These are phyloP conservation scores for Hyles euphorbiae DNA, from an alignment of 1,140 invertebrate genomes.

Conservation along the genomic window DNA sequence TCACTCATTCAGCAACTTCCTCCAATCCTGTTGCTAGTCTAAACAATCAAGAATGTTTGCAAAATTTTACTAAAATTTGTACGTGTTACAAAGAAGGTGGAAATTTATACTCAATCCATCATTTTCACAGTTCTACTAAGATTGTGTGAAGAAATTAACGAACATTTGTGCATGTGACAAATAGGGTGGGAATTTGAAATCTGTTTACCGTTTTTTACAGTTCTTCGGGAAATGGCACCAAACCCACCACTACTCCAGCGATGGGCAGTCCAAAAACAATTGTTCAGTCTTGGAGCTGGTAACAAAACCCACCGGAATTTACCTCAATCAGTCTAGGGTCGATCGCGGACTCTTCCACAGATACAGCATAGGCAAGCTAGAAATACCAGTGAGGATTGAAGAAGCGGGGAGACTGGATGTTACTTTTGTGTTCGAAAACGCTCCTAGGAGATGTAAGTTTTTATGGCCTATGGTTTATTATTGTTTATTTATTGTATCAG, in stretches of 20 bases:
- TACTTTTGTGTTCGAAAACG: conserved; percentile 43
- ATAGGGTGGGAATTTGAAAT: too few species aligned
- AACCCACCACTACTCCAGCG: conserved; percentile 55
- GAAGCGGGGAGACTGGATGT: conserved; percentile 39
- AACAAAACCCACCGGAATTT: conserved; percentile 42
- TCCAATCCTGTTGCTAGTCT: too few species aligned
- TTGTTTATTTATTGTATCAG: too few species aligned
- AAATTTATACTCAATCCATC: too few species aligned
- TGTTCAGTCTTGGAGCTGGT: conserved; percentile 48
- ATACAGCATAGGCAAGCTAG: conserved; percentile 49
- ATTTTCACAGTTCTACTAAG: too few species aligned
- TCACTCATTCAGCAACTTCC: too few species aligned
- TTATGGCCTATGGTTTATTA: neutral
- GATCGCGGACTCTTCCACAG: conserved; percentile 55
- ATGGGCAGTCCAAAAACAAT: conserved; percentile 47
- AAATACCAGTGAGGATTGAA: conserved; percentile 37
- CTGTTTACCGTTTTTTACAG: conserved; percentile 25
- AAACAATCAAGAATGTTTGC: too few species aligned
- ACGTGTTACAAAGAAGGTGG: too few species aligned
- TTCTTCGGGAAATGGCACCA: conserved; percentile 62
- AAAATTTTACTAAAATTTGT: too few species aligned
- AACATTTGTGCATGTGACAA: too few species aligned
- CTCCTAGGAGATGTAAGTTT: conserved; percentile 56
- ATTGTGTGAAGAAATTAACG: too few species aligned
- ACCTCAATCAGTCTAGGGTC: conserved; percentile 55